These are phyloP conservation scores for Sapajus apella DNA, from an alignment of 2,113 vertebrate genomes.

Conservation along the genomic window DNA sequence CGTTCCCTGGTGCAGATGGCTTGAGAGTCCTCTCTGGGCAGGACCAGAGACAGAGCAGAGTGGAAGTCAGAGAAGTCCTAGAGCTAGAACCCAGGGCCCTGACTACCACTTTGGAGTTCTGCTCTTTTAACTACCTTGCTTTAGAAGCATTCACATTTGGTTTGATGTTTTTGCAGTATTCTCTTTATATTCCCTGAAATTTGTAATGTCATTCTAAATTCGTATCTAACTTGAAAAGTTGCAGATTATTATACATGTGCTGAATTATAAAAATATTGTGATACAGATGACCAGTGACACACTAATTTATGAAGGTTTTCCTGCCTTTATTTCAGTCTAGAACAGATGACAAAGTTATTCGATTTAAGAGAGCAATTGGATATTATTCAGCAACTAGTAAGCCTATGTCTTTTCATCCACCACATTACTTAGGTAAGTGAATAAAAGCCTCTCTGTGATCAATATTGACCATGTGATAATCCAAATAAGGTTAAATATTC, in stretches of 20 bases:
- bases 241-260: background rate
- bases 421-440: constrained; percentile 90
- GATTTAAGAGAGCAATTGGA: constrained; percentile 96
- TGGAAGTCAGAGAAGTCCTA: background rate
- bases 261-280: constrained; percentile 49
- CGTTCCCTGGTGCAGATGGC: background rate
- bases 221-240: constrained; percentile 23
- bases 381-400: constrained; percentile 95
- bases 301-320: constrained; percentile 69
- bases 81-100: background rate
- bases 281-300: background rate
- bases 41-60: background rate
- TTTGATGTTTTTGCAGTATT: background rate
- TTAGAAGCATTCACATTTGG: background rate
- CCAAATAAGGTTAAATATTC: background rate
- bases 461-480: background rate
- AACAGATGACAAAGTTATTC: constrained; percentile 95
- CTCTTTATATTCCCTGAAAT: background rate
- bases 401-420: constrained; percentile 88
- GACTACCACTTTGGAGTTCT: background rate
- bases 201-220: constrained; percentile 41
- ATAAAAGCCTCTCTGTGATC: background rate
- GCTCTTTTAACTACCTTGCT: background rate
- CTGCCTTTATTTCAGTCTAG: constrained; percentile 89
- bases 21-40: background rate